Conservation (phyloP, 2,797 vertebrate genomes). For the Fistularia commersonii region DNA sequence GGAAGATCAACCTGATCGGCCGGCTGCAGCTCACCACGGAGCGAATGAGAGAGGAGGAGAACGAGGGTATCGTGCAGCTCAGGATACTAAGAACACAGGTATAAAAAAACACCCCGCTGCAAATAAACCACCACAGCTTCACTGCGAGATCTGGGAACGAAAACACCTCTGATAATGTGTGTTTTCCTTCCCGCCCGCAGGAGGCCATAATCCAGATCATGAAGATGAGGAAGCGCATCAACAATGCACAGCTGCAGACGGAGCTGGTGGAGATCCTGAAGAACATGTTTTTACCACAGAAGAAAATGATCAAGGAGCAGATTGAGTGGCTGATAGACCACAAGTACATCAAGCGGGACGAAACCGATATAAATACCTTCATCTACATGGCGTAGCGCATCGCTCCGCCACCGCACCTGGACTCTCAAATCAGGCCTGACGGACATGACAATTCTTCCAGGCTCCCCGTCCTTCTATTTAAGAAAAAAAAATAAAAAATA, state of each 20-base stretch:
- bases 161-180: neutral
- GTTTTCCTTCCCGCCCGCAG: constrained; percentile 55
- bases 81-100: constrained; percentile 98
- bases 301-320: constrained; percentile 99
- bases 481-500: too few relatives aligned
- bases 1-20: constrained; percentile 98
- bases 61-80: constrained; percentile 97
- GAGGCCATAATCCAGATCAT: constrained; percentile 99
- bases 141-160: too few relatives aligned
- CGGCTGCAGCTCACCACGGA: constrained; percentile 96
- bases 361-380: constrained; percentile 98
- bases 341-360: constrained; percentile 98
- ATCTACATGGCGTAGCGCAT: constrained; percentile 94
- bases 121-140: too few relatives aligned
- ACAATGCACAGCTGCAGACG: constrained; percentile 98
- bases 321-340: constrained; percentile 99
- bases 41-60: constrained; percentile 97
- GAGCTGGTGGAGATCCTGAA: constrained; percentile 99
- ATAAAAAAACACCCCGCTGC: constrained; percentile 29
- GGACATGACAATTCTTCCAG: constrained; percentile 62
- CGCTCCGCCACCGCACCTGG: constrained; percentile 11
- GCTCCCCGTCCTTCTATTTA: constrained; percentile 56
- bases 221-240: constrained; percentile 99
- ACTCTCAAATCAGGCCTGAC: constrained; percentile 48
- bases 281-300: constrained; percentile 99